Percentiles rank a stretch among this genome's conserved stretches.
These are phyloP conservation scores for Acrobasis repandana DNA, from an alignment of 2,888 invertebrate species.

Conservation along the genomic window DNA sequence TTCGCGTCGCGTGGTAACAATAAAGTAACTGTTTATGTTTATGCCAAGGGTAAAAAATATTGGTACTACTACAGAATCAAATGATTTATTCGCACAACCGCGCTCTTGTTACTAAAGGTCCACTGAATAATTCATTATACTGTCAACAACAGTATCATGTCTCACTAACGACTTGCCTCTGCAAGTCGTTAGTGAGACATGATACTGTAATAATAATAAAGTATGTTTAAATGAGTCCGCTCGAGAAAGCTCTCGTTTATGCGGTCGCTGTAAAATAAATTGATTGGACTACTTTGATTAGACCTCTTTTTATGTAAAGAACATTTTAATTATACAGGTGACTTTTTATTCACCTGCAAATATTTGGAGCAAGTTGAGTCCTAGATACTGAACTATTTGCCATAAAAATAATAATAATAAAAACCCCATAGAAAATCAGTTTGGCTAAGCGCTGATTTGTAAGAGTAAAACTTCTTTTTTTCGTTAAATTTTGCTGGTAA, in stretches of 20 bases:
- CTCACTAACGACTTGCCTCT: slow-evolving; percentile 8
- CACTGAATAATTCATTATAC: slow-evolving; percentile 23
- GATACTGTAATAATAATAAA: slow-evolving; percentile 21
- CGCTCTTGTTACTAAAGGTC: slow-evolving; percentile 13
- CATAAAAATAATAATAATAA: too few species aligned
- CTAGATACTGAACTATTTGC: too few species aligned
- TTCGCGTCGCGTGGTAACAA: too few species aligned
- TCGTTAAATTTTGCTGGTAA: too few species aligned
- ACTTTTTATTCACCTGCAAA: too few species aligned
- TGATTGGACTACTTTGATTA: slow-evolving; percentile 8
- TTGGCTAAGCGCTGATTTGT: too few species aligned
- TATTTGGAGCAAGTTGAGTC: too few species aligned
- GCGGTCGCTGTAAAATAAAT: slow-evolving; percentile 12
- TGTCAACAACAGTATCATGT: too few species aligned
- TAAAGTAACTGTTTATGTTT: background rate
- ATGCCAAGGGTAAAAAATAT: background rate
- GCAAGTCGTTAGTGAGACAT: slow-evolving; percentile 15
- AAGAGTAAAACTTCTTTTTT: too few species aligned
- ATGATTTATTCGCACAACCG: slow-evolving; percentile 19
- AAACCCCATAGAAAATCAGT: too few species aligned
- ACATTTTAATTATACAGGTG: too few species aligned
- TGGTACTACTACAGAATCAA: slow-evolving; percentile 6
- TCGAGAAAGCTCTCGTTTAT: slow-evolving; percentile 22
- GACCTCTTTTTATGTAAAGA: slow-evolving; percentile 26
- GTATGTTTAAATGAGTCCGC: slow-evolving; percentile 19